Evolutionary conservation across 2,797 vertebrate genomes (phyloP).

Genomic region (Masticophis lateralis): DNA sequence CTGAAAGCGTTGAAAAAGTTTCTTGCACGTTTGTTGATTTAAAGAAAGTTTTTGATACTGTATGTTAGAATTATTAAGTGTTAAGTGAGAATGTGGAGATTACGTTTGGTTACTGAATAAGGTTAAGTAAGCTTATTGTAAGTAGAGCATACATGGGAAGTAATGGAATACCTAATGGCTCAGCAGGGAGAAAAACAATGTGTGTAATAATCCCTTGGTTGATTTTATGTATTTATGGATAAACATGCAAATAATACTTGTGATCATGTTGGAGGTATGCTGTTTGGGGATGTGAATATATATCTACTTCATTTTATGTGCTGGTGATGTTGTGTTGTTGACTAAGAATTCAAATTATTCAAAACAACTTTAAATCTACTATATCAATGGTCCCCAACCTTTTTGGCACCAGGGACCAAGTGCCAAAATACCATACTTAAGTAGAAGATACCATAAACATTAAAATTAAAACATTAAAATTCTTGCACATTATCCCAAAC

Average conservation of each 20-base stretch:
- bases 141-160: not conserved
- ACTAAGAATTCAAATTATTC: not conserved
- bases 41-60: not conserved
- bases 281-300: not conserved
- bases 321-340: not conserved
- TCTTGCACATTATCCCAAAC: not conserved
- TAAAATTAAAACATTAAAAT: too few relatives aligned
- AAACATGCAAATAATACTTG: not conserved
- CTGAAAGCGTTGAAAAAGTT: not conserved
- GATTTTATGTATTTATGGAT: not conserved
- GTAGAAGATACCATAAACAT: not conserved
- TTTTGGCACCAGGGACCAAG: not conserved
- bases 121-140: not conserved
- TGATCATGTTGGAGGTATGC: not conserved
- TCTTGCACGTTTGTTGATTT: not conserved
- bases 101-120: not conserved
- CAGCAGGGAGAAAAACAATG: not conserved
- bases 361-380: not conserved
- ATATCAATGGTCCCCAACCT: not conserved
- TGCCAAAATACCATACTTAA: too few relatives aligned
- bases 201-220: not conserved
- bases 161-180: not conserved
- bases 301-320: not conserved
- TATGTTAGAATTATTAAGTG: not conserved
- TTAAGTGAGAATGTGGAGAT: not conserved